Conservation (phyloP, 2,113 vertebrate species). For the Leptobrachium leishanense region DNA sequence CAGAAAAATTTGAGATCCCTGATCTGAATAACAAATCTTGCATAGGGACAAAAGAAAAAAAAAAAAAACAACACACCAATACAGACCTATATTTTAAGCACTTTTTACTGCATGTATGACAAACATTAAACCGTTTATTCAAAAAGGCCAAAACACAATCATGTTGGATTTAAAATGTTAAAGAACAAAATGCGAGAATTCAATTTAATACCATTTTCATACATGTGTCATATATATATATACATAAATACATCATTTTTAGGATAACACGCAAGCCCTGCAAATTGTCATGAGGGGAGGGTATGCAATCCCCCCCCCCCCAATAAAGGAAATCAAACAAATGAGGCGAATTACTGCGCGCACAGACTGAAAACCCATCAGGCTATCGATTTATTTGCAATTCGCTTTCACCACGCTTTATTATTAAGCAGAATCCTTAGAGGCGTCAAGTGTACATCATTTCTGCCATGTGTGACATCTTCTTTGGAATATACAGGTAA, state of each 20-base stretch:
- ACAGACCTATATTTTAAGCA: too few species aligned
- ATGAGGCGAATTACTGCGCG: conserved; percentile 65
- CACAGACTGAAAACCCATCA: neutral
- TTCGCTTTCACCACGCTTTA: conserved; percentile 13
- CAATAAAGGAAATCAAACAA: neutral
- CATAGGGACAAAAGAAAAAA: too few species aligned
- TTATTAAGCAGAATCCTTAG: conserved; percentile 46
- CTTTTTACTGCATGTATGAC: too few species aligned
- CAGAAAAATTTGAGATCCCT: too few species aligned
- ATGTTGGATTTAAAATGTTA: neutral
- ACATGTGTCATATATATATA: too few species aligned
- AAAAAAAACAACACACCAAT: too few species aligned
- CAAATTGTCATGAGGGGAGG: neutral
- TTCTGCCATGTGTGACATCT: conserved; percentile 99
- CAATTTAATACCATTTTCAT: too few species aligned
- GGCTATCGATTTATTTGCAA: neutral
- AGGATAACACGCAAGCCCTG: neutral
- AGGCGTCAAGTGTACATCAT: conserved; percentile 96
- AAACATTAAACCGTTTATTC: too few species aligned
- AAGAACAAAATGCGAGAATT: neutral
- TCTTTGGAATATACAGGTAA: conserved; percentile 97
- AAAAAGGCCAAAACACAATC: too few species aligned
- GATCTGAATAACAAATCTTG: too few species aligned
- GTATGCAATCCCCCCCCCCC: neutral
- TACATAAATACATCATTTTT: neutral